Evolutionary conservation across 2,888 invertebrate genomes (phyloP).

Genomic region (Sceliomorpha sp.): DNA sequence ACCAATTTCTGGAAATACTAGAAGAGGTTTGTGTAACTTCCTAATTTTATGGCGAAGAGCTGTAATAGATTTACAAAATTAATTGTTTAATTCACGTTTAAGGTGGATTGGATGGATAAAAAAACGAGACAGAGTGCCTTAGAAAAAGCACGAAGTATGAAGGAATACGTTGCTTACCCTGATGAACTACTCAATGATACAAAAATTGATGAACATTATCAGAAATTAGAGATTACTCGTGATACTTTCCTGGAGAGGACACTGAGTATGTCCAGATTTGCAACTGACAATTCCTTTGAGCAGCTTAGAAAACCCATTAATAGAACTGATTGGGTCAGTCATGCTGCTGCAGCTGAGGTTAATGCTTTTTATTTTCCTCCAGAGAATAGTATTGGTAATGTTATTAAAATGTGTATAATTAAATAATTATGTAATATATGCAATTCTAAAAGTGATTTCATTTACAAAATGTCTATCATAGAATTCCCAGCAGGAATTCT

Average conservation of each 20-base stretch:
- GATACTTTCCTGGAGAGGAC: slow-evolving; percentile 81
- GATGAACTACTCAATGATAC: slow-evolving; percentile 91
- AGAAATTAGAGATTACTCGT: slow-evolving; percentile 79
- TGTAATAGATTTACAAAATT: not conserved
- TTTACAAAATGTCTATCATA: slow-evolving; percentile 74
- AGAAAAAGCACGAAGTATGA: slow-evolving; percentile 90
- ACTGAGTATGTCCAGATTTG: slow-evolving; percentile 81
- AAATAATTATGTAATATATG: slow-evolving; percentile 5
- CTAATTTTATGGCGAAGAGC: too few relatives aligned
- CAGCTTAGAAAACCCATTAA: slow-evolving; percentile 81
- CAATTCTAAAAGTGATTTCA: not conserved
- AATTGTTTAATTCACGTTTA: too few relatives aligned
- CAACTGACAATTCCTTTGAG: slow-evolving; percentile 81
- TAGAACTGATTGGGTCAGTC: slow-evolving; percentile 82
- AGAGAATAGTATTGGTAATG: slow-evolving; percentile 83
- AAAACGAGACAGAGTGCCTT: slow-evolving; percentile 88
- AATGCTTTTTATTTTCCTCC: slow-evolving; percentile 82
- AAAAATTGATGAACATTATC: slow-evolving; percentile 90
- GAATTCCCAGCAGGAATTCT: slow-evolving; percentile 97
- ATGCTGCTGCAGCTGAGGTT: slow-evolving; percentile 81
- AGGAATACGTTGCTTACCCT: slow-evolving; percentile 95
- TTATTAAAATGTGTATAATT: not conserved
- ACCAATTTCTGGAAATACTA: slow-evolving; percentile 12
- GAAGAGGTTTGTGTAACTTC: slow-evolving; percentile 11
- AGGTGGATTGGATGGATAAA: slow-evolving; percentile 93